phyloP scores from a whole-genome alignment of 2,113 vertebrate genomes.

The Nerophis ophidion region DNA sequence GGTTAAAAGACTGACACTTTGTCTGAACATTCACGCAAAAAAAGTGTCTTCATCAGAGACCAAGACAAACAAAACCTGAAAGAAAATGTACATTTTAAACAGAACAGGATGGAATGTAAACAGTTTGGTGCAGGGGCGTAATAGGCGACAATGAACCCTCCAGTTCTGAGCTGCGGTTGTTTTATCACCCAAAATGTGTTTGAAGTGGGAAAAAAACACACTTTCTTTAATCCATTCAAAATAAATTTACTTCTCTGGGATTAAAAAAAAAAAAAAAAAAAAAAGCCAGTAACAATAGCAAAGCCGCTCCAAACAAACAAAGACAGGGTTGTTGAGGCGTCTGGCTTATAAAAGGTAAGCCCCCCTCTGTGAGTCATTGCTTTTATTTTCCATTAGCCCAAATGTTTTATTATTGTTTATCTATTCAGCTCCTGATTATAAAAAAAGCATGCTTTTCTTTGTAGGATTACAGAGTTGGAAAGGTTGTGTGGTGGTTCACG shows the following conservation, averaged over 20 bases:
- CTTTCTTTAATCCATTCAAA: constrained; percentile 72
- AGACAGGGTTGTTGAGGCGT: constrained; percentile 23
- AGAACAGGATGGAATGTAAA: constrained; percentile 42
- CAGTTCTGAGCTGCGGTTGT: constrained; percentile 46
- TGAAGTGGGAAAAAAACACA: constrained; percentile 59
- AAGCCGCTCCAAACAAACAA: constrained; percentile 65
- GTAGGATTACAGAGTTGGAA: constrained; percentile 60
- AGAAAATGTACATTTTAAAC: constrained; percentile 44
- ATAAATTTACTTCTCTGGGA: constrained; percentile 65
- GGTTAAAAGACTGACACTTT: too few species aligned
- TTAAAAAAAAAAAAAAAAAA: too few species aligned
- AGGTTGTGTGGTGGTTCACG: constrained; percentile 46
- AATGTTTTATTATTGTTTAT: constrained; percentile 68
- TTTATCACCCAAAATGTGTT: constrained; percentile 65
- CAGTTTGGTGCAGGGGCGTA: background rate
- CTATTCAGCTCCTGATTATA: constrained; percentile 49
- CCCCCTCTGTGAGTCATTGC: constrained; percentile 37
- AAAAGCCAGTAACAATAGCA: constrained; percentile 62
- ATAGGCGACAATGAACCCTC: constrained; percentile 41
- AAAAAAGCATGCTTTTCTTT: constrained; percentile 42
- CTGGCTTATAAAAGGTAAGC: constrained; percentile 51
- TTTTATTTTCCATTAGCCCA: constrained; percentile 54
- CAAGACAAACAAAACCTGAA: constrained; percentile 40
- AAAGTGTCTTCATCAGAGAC: constrained; percentile 28
- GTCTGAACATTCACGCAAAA: constrained; percentile 26